Percentiles rank a stretch among this genome's conserved stretches.
phyloP scores from a whole-genome alignment of 2,888 invertebrate species.

The Exocentrus adspersus region DNA sequence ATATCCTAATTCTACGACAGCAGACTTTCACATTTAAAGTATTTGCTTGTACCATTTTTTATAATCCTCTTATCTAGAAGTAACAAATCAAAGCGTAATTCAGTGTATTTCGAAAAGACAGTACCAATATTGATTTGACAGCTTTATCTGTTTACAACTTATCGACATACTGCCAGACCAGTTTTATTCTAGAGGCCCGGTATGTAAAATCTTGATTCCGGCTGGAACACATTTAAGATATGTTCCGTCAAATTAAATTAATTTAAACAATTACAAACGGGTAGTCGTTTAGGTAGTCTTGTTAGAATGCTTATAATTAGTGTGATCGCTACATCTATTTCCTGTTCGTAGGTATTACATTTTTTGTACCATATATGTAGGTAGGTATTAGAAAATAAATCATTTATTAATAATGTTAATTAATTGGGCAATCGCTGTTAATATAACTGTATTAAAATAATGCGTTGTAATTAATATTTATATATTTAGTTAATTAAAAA shows the following conservation, averaged over 20 bases:
- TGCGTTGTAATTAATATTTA: too few relatives aligned
- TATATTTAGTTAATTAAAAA: too few relatives aligned
- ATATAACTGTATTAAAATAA: too few relatives aligned
- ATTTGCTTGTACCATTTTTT: background rate
- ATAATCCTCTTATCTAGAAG: background rate
- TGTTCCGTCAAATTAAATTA: background rate
- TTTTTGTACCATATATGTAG: too few relatives aligned
- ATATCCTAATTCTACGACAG: too few relatives aligned
- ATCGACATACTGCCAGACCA: background rate
- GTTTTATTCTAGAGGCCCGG: background rate
- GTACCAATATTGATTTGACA: slow-evolving; percentile 2
- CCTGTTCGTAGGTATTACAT: too few relatives aligned
- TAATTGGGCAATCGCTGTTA: too few relatives aligned
- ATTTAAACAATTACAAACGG: background rate
- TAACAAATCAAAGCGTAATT: background rate
- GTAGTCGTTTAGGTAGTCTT: too few relatives aligned
- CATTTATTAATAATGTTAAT: too few relatives aligned
- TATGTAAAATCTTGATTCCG: slow-evolving; percentile 1
- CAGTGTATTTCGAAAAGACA: background rate
- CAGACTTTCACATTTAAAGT: background rate
- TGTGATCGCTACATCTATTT: too few relatives aligned
- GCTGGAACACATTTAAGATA: background rate
- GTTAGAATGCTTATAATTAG: too few relatives aligned
- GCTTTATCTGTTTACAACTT: background rate
- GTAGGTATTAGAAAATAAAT: too few relatives aligned